phyloP scores from a whole-genome alignment of 2,797 vertebrate species.

The Platyrinchus mystaceus region DNA sequence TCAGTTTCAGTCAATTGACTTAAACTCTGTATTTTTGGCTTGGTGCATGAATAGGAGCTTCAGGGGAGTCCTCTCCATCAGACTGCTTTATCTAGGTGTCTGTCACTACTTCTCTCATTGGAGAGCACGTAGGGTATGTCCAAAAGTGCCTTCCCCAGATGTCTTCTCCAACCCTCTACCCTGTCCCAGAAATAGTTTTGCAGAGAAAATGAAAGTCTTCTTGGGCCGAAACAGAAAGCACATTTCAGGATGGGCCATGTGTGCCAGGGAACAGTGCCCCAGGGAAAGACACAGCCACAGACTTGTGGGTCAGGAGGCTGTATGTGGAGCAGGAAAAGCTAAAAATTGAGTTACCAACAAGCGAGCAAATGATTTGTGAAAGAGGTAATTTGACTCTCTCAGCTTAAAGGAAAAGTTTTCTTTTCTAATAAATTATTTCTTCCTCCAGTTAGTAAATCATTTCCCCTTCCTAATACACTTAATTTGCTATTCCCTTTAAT shows the following conservation, averaged over 20 bases:
- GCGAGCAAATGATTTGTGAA: slow-evolving; percentile 42
- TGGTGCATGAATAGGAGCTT: not conserved
- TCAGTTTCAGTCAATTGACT: not conserved
- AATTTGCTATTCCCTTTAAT: slow-evolving; percentile 65
- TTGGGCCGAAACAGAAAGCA: not conserved
- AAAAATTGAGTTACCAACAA: not conserved
- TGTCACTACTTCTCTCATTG: not conserved
- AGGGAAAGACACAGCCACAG: not conserved
- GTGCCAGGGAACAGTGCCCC: not conserved
- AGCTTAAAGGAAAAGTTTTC: slow-evolving; percentile 48
- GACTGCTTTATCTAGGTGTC: not conserved
- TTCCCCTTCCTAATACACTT: slow-evolving; percentile 59
- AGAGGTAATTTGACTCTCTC: slow-evolving; percentile 44
- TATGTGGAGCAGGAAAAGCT: not conserved
- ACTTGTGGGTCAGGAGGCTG: not conserved
- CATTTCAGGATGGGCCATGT: not conserved
- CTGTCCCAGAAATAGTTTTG: not conserved
- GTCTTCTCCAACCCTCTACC: not conserved
- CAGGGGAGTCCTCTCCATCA: not conserved
- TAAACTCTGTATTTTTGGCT: not conserved
- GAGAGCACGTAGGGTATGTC: not conserved
- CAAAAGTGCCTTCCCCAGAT: accelerated
- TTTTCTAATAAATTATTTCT: slow-evolving; percentile 67
- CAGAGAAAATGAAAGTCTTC: not conserved
- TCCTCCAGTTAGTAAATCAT: slow-evolving; percentile 56